phyloP scores from a whole-genome alignment of 30 jellyfish, hydroid and myxozoan genomes.

The Hydractinia symbiolongicarpus region DNA sequence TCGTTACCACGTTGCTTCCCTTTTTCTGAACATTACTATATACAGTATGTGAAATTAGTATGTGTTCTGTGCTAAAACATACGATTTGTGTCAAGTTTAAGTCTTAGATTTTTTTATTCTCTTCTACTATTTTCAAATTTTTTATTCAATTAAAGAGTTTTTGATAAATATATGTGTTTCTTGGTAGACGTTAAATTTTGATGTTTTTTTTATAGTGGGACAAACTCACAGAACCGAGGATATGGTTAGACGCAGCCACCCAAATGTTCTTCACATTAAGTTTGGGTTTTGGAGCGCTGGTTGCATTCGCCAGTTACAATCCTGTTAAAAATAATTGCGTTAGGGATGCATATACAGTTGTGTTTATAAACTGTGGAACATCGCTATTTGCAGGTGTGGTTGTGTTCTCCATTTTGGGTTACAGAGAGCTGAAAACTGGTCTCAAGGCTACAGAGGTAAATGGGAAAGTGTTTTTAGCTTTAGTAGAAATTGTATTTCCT shows the following conservation, averaged over 20 bases:
- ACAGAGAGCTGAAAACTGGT: conserved; percentile 65
- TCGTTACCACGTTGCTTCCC: too few relatives aligned
- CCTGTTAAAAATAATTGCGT: conserved; percentile 73
- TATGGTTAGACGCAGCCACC: conserved; percentile 95
- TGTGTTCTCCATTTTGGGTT: conserved; percentile 80
- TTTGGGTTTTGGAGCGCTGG: conserved; percentile 85
- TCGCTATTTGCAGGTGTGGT: conserved; percentile 83
- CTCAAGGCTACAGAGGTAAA: conserved; percentile 71
- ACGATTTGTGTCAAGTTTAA: too few relatives aligned
- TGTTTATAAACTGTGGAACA: conserved; percentile 69
- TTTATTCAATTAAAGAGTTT: too few relatives aligned
- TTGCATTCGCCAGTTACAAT: conserved; percentile 82
- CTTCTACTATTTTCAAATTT: too few relatives aligned
- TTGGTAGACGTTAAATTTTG: too few relatives aligned
- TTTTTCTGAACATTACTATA: too few relatives aligned
- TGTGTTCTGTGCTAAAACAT: too few relatives aligned
- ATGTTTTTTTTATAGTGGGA: conserved; percentile 27
- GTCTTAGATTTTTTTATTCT: too few relatives aligned
- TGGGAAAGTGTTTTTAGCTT: too few relatives aligned
- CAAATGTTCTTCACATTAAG: conserved; percentile 89
- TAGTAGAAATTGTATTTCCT: too few relatives aligned
- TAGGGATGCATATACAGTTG: conserved; percentile 82
- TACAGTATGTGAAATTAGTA: too few relatives aligned
- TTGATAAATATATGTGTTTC: too few relatives aligned
- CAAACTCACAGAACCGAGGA: conserved; percentile 57